Evolutionary conservation across 2,888 invertebrate species (phyloP), one percentile per base, ranked within the genome.

Genomic region (Volucella inflata): DNA sequence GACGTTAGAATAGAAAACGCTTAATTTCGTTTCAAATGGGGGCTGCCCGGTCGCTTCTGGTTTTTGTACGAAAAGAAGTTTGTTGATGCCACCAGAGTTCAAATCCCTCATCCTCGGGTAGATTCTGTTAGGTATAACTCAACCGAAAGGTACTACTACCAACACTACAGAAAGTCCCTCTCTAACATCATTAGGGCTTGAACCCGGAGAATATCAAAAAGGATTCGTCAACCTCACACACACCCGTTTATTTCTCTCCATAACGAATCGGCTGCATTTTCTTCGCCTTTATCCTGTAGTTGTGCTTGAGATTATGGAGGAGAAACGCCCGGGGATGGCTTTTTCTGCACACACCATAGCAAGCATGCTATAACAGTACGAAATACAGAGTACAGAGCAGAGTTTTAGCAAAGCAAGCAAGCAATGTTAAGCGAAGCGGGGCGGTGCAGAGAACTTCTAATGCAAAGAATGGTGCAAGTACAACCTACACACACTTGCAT

Each of bases 291-390:
- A 60, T 81, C 81, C 57, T 85, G 75, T 85, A 85, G 76, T 72
- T 77, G 85, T 81, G 72, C 81, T 77, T 72, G 85, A 85, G 81
- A 81, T 77, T 71, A 51, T 72, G 46, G 81, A 71, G 62, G 76
- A 77, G 77, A 62, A 71, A 36, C 55, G 46, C 65, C 67, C 44
- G 62, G 80, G 76, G 71, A 72, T 67, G 46, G 42, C 48, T 79
- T 76, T 44, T 67, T 85, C 50, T 68, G 75, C 76, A 85, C 74
- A 85, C 77, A 81, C 71, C 67, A 72, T 30, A 6, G 30, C 6
- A 30, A 30, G 6, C 30, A 30, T 30, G 30, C 30, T 30, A 30
- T 30, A 30, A 30, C 30, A 30, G 30, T 30, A 30, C 30, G 6
- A 6, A 30, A 30, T 2, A 6, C 6, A 30, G 30, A 30, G 30